phyloP scores from a whole-genome alignment of 1,140 invertebrate species.

The Drosophila quadrilineata region DNA sequence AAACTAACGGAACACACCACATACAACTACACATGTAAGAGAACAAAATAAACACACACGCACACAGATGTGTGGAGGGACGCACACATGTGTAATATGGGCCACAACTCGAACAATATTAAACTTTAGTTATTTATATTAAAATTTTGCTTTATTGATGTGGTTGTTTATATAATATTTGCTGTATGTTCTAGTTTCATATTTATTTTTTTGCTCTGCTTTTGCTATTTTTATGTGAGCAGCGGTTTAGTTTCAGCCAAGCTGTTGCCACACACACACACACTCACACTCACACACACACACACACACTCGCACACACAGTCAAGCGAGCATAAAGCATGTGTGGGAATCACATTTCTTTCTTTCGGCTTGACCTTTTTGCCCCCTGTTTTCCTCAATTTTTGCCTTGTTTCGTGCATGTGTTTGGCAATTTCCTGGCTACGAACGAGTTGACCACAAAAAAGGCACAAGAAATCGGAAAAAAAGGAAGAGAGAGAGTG shows the following conservation, averaged over 20 bases:
- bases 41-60: slow-evolving; percentile 1
- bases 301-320: slow-evolving; percentile 14
- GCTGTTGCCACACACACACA: slow-evolving; percentile 28
- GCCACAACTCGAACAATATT: slow-evolving; percentile 51
- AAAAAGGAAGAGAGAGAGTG: no score
- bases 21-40: slow-evolving; percentile 3
- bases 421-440: slow-evolving; percentile 73
- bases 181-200: slow-evolving; percentile 23
- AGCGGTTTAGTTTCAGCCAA: slow-evolving; percentile 53
- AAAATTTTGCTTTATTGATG: slow-evolving; percentile 78
- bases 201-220: slow-evolving; percentile 9
- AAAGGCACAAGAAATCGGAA: no score
- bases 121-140: slow-evolving; percentile 79
- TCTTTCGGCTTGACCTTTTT: slow-evolving; percentile 44
- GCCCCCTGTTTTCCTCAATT: slow-evolving; percentile 14
- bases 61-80: neutral
- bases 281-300: neutral
- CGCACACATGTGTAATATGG: slow-evolving; percentile 4
- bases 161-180: slow-evolving; percentile 58
- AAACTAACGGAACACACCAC: slow-evolving; percentile 15
- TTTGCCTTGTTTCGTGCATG: slow-evolving; percentile 58
- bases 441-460: slow-evolving; percentile 75
- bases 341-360: slow-evolving; percentile 26
- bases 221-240: slow-evolving; percentile 45
- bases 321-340: slow-evolving; percentile 19